Evolutionary conservation across 2,888 invertebrate species (phyloP).

Genomic region (Callyntrura sp.): DNA sequence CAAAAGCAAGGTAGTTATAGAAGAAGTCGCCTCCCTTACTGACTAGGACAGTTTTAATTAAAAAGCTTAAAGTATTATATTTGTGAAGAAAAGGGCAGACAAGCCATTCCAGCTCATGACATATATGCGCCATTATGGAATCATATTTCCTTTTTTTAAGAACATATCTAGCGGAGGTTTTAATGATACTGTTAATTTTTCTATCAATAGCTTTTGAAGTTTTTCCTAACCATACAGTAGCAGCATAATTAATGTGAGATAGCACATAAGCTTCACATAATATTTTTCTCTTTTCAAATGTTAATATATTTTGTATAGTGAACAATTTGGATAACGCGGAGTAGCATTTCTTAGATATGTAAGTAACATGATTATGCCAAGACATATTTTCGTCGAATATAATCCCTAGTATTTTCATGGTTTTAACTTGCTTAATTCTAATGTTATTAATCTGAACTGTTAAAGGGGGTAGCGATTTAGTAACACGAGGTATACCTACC

Average conservation of each 20-base stretch:
- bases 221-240: slow-evolving; percentile 29
- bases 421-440: not conserved
- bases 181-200: not conserved
- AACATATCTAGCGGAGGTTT: not conserved
- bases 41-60: not conserved
- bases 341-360: slow-evolving; percentile 12
- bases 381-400: slow-evolving; percentile 40
- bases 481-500: not conserved
- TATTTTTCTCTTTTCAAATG: not conserved
- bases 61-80: not conserved
- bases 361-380: not conserved
- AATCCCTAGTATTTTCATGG: slow-evolving; percentile 30
- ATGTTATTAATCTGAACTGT: not conserved
- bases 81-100: not conserved
- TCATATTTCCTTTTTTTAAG: slow-evolving; percentile 50
- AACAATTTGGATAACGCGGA: not conserved
- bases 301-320: not conserved
- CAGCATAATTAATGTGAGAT: slow-evolving; percentile 40
- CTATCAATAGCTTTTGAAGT: not conserved
- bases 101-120: not conserved
- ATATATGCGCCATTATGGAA: not conserved
- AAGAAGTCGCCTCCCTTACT: not conserved
- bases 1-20: not conserved
- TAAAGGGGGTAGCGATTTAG: not conserved
- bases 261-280: slow-evolving; percentile 20